A percentile compares a stretch with the other conserved stretches of the same genome.
Evolutionary conservation across 2,797 vertebrate genomes (phyloP).

Genomic region (Rhinichthys osculus): DNA sequence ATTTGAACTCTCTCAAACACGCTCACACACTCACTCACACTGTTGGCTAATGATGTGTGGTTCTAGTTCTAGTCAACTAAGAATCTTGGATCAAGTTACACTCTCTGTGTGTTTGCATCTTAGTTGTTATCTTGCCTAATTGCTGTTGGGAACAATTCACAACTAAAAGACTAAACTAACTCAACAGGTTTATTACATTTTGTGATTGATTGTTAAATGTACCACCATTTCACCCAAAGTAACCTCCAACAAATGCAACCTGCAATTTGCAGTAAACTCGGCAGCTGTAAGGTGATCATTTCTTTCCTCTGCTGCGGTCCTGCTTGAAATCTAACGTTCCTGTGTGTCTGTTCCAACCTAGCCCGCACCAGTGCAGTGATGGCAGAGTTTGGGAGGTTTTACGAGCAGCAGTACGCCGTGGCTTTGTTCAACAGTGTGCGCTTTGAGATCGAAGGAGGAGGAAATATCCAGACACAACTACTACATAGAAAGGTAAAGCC

Average conservation of each 20-base stretch:
- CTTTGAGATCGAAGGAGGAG: conserved; percentile 90
- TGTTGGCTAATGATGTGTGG: not conserved
- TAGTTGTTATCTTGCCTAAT: not conserved
- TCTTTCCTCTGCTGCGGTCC: not conserved
- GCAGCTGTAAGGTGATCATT: not conserved
- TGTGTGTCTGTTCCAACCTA: conserved; percentile 60
- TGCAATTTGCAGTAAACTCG: not conserved
- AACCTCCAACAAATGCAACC: not conserved
- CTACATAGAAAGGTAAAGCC: conserved; percentile 88
- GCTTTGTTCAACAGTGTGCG: conserved; percentile 94
- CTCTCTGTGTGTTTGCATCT: not conserved
- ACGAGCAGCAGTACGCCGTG: conserved; percentile 89
- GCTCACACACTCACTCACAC: not conserved
- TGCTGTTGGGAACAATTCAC: not conserved
- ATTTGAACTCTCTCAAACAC: not conserved
- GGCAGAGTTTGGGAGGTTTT: conserved; percentile 83
- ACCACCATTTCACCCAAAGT: not conserved
- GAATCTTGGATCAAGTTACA: not conserved
- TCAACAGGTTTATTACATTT: not conserved
- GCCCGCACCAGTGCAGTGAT: conserved; percentile 84
- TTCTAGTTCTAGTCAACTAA: not conserved
- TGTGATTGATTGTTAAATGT: not conserved
- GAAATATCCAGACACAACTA: conserved; percentile 86
- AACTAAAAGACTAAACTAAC: not conserved
- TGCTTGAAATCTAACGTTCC: not conserved